These are phyloP conservation scores for Hemichromis elongatus DNA, from an alignment of 2,113 vertebrate genomes.

Conservation along the genomic window DNA sequence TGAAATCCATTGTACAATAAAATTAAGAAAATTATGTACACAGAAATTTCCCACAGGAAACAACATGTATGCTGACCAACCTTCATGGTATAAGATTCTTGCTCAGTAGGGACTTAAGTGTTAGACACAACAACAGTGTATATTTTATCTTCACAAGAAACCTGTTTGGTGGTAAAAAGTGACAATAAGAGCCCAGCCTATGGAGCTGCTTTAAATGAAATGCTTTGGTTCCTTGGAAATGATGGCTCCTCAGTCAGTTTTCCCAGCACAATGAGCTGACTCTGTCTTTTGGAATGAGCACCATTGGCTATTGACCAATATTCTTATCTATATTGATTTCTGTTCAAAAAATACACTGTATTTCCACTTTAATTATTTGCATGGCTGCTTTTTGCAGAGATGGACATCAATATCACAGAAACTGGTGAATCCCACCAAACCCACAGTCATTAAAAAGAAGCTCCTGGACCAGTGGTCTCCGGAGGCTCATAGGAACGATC, in stretches of 20 bases:
- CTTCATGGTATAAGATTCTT: no score
- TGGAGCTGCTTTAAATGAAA: not conserved
- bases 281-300: slow-evolving; percentile 14
- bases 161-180: not conserved
- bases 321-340: slow-evolving; percentile 56
- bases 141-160: not conserved
- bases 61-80: not conserved
- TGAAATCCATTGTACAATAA: not conserved
- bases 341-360: slow-evolving; percentile 41
- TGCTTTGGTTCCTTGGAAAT: not conserved
- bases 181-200: accelerated
- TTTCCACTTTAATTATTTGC: slow-evolving; percentile 68
- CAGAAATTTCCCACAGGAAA: not conserved
- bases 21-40: not conserved
- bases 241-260: not conserved
- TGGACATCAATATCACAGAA: slow-evolving; percentile 51
- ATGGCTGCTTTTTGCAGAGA: slow-evolving; percentile 56
- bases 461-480: not conserved
- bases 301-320: slow-evolving; percentile 49
- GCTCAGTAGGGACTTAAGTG: not conserved
- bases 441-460: not conserved
- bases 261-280: slow-evolving; percentile 28
- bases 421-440: slow-evolving; percentile 8
- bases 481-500: not conserved
- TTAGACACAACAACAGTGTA: not conserved